phyloP scores from a whole-genome alignment of 64 coral and sea anemone genomes.

The Montipora capricornis region DNA sequence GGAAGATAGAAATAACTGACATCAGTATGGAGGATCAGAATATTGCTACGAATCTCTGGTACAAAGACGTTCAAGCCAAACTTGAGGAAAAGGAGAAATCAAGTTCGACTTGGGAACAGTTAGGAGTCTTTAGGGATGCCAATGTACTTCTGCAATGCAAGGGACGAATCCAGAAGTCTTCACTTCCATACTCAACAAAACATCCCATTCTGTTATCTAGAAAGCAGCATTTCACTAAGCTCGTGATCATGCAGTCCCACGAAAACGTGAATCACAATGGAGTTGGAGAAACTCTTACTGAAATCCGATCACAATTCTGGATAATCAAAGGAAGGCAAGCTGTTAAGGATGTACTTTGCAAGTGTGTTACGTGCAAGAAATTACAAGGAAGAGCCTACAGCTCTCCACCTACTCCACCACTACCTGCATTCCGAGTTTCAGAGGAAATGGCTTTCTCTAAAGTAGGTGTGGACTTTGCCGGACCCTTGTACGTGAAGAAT shows the following conservation, averaged over 20 bases:
- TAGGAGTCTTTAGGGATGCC: no score
- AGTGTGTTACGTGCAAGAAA: no score
- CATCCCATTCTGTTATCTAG: not conserved
- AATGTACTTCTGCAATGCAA: no score
- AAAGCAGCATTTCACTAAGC: not conserved
- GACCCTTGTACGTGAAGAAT: constrained; percentile 12
- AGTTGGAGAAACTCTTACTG: constrained; percentile 21
- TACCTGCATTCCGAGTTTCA: constrained; percentile 1
- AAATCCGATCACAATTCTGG: not conserved
- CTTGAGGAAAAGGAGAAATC: no score
- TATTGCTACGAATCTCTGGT: no score
- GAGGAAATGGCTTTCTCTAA: not conserved
- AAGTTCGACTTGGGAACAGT: no score
- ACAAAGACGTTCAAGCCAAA: no score
- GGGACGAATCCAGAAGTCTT: no score
- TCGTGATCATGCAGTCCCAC: not conserved
- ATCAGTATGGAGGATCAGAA: no score
- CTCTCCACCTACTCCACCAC: not conserved
- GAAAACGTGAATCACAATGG: constrained; percentile 21
- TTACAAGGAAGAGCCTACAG: not conserved
- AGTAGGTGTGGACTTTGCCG: not conserved
- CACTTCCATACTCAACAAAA: no score
- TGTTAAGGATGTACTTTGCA: no score
- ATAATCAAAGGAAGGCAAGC: not conserved
- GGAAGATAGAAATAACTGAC: no score